Percentiles rank a stretch among this genome's conserved stretches.
These are phyloP conservation scores for Drosophila pectinifera DNA, from an alignment of 1,140 invertebrate species.

Conservation along the genomic window DNA sequence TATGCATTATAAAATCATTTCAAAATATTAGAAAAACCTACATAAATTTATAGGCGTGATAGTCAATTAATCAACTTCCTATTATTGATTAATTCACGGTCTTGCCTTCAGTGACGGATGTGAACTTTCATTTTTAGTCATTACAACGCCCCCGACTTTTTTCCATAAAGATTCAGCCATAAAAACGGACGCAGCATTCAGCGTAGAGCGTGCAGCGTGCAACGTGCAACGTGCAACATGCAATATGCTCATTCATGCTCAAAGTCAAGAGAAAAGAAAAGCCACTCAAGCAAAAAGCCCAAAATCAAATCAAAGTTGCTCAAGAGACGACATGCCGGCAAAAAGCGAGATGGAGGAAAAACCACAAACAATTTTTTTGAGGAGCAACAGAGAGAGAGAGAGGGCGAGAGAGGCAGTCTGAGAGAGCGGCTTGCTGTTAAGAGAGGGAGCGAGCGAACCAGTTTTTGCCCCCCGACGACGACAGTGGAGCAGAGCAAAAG, in stretches of 20 bases:
- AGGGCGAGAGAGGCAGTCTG: background rate
- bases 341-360: conserved; percentile 55
- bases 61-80: background rate
- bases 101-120: conserved; percentile 13
- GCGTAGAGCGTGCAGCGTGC: conserved; percentile 7
- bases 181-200: conserved; percentile 31
- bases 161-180: conserved; percentile 43
- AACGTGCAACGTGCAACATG: conserved; percentile 25
- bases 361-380: conserved; percentile 79
- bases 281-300: conserved; percentile 68
- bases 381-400: conserved; percentile 22
- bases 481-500: conserved; percentile 49
- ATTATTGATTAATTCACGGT: conserved; percentile 22
- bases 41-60: background rate
- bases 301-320: conserved; percentile 77
- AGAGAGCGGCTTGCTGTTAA: conserved; percentile 7
- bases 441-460: conserved; percentile 34
- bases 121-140: conserved; percentile 55
- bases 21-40: no score
- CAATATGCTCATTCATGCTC: conserved; percentile 67
- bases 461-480: conserved; percentile 27
- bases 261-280: conserved; percentile 67
- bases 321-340: conserved; percentile 58
- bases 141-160: conserved; percentile 37
- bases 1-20: no score